phyloP scores from a whole-genome alignment of 2,113 vertebrate species.

The Colistium nudipinnis region DNA sequence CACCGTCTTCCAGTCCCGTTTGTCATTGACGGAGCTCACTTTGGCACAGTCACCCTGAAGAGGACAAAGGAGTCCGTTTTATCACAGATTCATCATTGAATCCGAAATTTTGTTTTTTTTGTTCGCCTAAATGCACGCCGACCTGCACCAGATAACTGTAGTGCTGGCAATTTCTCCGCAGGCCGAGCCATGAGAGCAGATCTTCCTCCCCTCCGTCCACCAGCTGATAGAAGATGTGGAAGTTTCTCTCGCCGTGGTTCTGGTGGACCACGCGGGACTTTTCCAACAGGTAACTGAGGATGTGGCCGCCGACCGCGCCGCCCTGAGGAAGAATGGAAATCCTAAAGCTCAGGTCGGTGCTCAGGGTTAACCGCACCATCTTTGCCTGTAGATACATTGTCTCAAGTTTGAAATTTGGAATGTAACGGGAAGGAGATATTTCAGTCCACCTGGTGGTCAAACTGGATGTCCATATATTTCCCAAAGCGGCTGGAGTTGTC shows the following conservation, averaged over 20 bases:
- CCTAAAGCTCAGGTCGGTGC: neutral
- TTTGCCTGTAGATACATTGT: neutral
- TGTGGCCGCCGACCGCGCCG: constrained; percentile 92
- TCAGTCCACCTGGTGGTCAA: constrained; percentile 90
- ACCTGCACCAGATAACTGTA: constrained; percentile 79
- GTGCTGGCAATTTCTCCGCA: constrained; percentile 86
- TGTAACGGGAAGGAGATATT: neutral
- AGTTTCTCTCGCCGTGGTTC: constrained; percentile 95
- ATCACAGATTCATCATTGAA: too few relatives aligned
- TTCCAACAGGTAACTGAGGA: constrained; percentile 96
- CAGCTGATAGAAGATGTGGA: constrained; percentile 98
- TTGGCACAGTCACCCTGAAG: constrained; percentile 90
- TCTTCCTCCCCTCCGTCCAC: constrained; percentile 91
- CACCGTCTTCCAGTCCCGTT: constrained; percentile 90
- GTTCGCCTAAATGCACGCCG: neutral
- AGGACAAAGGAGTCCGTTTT: too few relatives aligned
- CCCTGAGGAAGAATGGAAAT: constrained; percentile 79
- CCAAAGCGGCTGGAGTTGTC: constrained; percentile 99
- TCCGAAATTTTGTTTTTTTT: neutral
- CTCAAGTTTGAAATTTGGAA: neutral
- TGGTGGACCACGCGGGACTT: constrained; percentile 96
- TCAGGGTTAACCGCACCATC: neutral
- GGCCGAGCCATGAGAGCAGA: constrained; percentile 87
- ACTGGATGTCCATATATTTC: constrained; percentile 99
- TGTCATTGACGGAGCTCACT: constrained; percentile 91